phyloP scores from a whole-genome alignment of 2,113 vertebrate genomes.

The Seriola rivoliana region DNA sequence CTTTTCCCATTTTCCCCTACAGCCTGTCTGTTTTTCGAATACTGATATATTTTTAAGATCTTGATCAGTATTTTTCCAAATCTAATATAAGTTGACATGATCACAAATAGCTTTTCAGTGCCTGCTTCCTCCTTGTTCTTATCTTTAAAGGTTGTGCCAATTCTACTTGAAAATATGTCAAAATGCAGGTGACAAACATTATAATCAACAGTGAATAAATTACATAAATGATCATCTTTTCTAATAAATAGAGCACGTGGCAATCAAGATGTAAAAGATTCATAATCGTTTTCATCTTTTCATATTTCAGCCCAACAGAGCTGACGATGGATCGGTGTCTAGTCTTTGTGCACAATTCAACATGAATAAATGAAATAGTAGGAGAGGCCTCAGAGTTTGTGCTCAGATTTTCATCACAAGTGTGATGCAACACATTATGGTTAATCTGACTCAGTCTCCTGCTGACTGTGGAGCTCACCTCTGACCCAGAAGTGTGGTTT shows the following conservation, averaged over 20 bases:
- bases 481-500: slow-evolving; percentile 60
- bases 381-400: background rate
- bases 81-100: background rate
- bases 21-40: background rate
- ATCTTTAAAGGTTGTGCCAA: background rate
- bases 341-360: background rate
- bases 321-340: slow-evolving; percentile 4
- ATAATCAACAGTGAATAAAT: background rate
- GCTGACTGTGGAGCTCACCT: slow-evolving; percentile 59
- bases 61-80: background rate
- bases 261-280: background rate
- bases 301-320: background rate
- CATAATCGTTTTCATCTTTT: background rate
- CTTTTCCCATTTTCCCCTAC: background rate
- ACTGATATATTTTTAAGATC: background rate
- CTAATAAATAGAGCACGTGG: background rate
- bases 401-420: slow-evolving; percentile 45
- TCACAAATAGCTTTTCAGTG: background rate
- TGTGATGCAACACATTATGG: slow-evolving; percentile 61
- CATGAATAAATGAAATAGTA: slow-evolving; percentile 25
- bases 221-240: background rate
- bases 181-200: background rate
- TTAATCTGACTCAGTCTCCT: slow-evolving; percentile 68
- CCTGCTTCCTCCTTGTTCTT: background rate
- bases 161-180: background rate